Conservation (phyloP, 1,140 invertebrate species). For the Macrocentrus cingulum region DNA sequence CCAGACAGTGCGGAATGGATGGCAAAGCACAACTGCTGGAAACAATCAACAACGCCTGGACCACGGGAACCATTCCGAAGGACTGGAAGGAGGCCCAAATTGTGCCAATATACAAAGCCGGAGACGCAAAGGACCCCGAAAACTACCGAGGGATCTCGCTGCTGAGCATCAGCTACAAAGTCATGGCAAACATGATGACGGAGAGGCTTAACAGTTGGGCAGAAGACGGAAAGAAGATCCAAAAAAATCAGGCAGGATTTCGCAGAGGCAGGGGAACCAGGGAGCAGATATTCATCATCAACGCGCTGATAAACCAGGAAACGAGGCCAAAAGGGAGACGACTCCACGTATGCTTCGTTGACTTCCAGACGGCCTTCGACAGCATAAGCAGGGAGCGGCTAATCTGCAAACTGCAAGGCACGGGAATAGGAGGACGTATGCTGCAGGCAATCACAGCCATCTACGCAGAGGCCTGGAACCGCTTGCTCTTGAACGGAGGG, state of each 20-base stretch:
- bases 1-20: slow-evolving; percentile 24
- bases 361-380: neutral
- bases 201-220: slow-evolving; percentile 14
- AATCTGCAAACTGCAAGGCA: neutral
- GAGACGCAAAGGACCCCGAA: slow-evolving; percentile 5
- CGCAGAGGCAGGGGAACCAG: too few relatives aligned
- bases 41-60: slow-evolving; percentile 16
- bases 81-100: slow-evolving; percentile 16
- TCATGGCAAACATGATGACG: slow-evolving; percentile 19
- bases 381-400: neutral
- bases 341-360: neutral
- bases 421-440: slow-evolving; percentile 10
- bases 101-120: slow-evolving; percentile 14
- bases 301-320: slow-evolving; percentile 19
- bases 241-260: neutral
- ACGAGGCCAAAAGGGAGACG: slow-evolving; percentile 2
- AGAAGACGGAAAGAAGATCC: slow-evolving; percentile 16
- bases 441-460: too few relatives aligned
- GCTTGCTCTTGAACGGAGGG: neutral
- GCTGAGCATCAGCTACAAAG: slow-evolving; percentile 12
- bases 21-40: slow-evolving; percentile 34
- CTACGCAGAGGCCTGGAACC: too few relatives aligned
- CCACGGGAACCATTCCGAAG: neutral
- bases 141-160: slow-evolving; percentile 16
- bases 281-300: slow-evolving; percentile 25